Evolutionary conservation across 2,113 vertebrate genomes (phyloP).

Genomic region (Sinocyclocheilus grahami): DNA sequence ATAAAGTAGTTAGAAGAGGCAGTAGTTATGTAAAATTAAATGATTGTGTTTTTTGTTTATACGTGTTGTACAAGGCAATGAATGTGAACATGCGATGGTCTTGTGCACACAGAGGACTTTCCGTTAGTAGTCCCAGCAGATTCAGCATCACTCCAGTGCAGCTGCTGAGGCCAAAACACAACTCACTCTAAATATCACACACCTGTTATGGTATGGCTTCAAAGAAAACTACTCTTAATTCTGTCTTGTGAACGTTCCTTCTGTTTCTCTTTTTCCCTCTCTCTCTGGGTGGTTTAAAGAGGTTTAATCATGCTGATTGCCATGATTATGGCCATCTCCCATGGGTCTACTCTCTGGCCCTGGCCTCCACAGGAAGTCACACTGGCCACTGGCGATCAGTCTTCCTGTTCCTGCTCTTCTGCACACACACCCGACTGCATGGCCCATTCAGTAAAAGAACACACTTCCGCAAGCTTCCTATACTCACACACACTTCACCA

Average conservation of each 20-base stretch:
- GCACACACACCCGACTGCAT: constrained; percentile 65
- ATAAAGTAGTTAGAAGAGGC: background rate
- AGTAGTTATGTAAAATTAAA: too few species aligned
- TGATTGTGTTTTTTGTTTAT: background rate
- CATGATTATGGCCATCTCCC: constrained; percentile 77
- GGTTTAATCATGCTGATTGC: constrained; percentile 80
- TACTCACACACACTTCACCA: constrained; percentile 37
- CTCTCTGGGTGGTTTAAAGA: constrained; percentile 54
- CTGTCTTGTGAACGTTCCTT: constrained; percentile 29
- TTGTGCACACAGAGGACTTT: constrained; percentile 38
- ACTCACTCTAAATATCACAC: background rate
- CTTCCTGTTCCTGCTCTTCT: constrained; percentile 71
- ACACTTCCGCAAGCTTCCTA: constrained; percentile 63
- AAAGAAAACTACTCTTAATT: constrained; percentile 36
- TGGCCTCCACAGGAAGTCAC: constrained; percentile 76
- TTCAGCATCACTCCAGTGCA: constrained; percentile 27
- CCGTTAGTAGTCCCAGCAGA: constrained; percentile 32
- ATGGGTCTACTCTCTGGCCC: constrained; percentile 43
- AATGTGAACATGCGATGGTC: constrained; percentile 21
- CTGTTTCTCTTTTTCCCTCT: constrained; percentile 25
- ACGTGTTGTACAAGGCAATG: background rate
- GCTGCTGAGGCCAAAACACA: constrained; percentile 8
- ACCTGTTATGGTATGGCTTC: constrained; percentile 25
- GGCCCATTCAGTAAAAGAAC: constrained; percentile 64
- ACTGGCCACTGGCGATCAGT: constrained; percentile 74